phyloP scores from a whole-genome alignment of 2,888 invertebrate genomes.

The Leistus spinibarbis region DNA sequence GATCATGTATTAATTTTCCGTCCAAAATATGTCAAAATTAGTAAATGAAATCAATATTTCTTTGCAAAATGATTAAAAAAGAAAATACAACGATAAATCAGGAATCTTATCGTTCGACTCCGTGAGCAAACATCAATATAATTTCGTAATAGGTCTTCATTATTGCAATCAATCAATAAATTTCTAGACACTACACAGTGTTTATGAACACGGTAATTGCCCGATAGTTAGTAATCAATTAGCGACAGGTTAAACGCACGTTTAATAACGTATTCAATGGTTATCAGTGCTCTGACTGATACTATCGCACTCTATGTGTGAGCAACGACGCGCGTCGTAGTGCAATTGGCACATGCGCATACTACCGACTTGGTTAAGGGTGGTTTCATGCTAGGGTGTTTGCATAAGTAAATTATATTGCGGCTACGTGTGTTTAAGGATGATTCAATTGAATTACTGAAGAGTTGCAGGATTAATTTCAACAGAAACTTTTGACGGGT shows the following conservation, averaged over 20 bases:
- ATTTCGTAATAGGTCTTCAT: background rate
- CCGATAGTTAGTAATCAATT: conserved; percentile 35
- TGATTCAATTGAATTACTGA: background rate
- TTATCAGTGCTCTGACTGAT: background rate
- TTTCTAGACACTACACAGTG: background rate
- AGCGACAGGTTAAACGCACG: conserved; percentile 29
- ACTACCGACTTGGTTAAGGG: background rate
- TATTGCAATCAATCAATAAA: background rate
- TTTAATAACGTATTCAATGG: conserved; percentile 27
- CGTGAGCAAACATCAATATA: background rate
- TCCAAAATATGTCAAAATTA: background rate
- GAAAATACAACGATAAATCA: too few species aligned
- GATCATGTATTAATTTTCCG: too few species aligned
- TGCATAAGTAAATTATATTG: background rate
- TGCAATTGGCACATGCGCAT: conserved; percentile 9
- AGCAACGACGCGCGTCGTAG: background rate
- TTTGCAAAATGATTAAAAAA: background rate
- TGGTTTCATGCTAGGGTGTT: background rate
- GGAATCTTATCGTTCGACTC: background rate
- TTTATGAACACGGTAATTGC: conserved; percentile 30
- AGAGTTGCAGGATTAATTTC: too few species aligned
- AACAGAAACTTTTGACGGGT: too few species aligned
- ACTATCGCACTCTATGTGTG: background rate
- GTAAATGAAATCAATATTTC: background rate
- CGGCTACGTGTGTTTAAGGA: background rate